Conservation (phyloP, 2,888 invertebrate species). For the Heliconius ethilla region DNA sequence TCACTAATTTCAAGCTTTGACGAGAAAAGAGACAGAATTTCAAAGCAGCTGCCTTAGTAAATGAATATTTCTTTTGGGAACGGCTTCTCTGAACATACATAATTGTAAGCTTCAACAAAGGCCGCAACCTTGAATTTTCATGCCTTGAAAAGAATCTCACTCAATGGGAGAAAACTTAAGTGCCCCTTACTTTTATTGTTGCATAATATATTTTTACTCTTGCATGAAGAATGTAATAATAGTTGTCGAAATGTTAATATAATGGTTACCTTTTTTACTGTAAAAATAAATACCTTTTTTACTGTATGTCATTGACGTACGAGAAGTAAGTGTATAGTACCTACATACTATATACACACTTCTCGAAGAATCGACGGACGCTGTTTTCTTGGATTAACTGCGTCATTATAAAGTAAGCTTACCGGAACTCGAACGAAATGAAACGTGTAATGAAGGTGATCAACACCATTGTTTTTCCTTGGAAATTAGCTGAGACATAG, state of each 20-base stretch:
- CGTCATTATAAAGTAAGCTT: constrained; percentile 12
- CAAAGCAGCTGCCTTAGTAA: constrained; percentile 17
- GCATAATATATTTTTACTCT: neutral
- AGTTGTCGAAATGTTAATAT: neutral
- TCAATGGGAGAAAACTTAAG: constrained; percentile 24
- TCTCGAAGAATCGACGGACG: constrained; percentile 6
- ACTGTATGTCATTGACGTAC: constrained; percentile 4
- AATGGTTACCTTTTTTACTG: neutral
- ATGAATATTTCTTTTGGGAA: constrained; percentile 25
- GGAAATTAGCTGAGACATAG: neutral
- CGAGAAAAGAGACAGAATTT: constrained; percentile 17
- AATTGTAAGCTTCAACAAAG: constrained; percentile 20
- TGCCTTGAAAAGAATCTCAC: constrained; percentile 15
- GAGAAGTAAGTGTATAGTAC: neutral
- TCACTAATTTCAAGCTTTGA: constrained; percentile 25
- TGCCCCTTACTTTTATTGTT: neutral
- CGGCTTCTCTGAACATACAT: constrained; percentile 15
- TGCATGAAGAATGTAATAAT: neutral
- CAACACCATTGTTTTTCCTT: constrained; percentile 21
- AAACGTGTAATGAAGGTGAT: constrained; percentile 23
- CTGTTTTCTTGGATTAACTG: constrained; percentile 18
- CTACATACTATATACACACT: constrained; percentile 5
- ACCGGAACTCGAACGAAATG: constrained; percentile 15
- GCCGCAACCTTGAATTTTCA: constrained; percentile 19
- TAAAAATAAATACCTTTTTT: neutral